A percentile compares a stretch with the other conserved stretches of the same genome.
Evolutionary conservation across 2,113 vertebrate genomes (phyloP).

Genomic region (Chionomys nivalis): DNA sequence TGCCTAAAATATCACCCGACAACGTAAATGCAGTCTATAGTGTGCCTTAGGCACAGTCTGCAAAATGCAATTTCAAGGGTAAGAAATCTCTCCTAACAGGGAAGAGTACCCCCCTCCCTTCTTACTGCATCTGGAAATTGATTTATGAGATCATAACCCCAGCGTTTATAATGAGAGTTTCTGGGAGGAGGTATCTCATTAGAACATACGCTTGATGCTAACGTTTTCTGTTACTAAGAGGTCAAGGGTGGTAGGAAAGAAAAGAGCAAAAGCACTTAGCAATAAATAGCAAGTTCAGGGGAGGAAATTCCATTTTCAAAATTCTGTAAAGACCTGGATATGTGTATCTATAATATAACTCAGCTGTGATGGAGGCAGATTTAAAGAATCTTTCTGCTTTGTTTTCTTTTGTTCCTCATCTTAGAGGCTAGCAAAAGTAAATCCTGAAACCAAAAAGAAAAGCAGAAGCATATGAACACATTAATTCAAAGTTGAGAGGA

Average conservation of each 20-base stretch:
- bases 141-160: conserved; percentile 2
- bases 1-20: neutral
- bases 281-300: neutral
- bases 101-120: neutral
- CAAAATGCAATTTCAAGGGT: neutral
- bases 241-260: neutral
- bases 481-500: neutral
- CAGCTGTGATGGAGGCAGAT: neutral
- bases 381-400: conserved; percentile 40
- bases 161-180: conserved; percentile 27
- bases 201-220: neutral
- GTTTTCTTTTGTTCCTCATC: neutral
- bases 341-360: conserved; percentile 5
- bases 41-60: neutral
- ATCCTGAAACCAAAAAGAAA: neutral
- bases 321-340: neutral
- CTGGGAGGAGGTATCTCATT: neutral
- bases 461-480: neutral
- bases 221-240: neutral
- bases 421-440: neutral
- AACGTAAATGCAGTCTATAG: conserved; percentile 1
- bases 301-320: conserved; percentile 18
- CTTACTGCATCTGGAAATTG: conserved; percentile 15
- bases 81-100: neutral
- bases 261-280: neutral